These are phyloP conservation scores for Epinephelus malabaricus DNA, from an alignment of 2,797 vertebrate genomes.

Conservation along the genomic window DNA sequence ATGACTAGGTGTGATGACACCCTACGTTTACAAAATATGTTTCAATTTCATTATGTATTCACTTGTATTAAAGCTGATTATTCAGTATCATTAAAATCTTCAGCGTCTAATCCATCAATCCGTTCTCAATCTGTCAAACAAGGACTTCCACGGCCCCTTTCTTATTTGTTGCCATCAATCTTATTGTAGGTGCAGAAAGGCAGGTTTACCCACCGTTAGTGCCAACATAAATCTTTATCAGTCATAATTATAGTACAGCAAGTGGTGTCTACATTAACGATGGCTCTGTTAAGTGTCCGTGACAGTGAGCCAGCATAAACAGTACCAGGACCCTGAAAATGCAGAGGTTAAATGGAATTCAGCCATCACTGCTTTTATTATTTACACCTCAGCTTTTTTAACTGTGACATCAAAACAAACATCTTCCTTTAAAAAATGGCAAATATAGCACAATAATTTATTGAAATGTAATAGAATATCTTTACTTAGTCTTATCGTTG, in stretches of 20 bases:
- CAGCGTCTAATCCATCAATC: conserved; percentile 39
- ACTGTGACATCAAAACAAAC: background rate
- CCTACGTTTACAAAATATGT: background rate
- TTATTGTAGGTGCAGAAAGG: background rate
- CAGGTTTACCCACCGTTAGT: background rate
- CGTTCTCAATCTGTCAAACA: conserved; percentile 47
- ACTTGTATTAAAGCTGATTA: conserved; percentile 18
- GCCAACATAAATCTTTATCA: conserved; percentile 9
- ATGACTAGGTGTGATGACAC: conserved; percentile 4
- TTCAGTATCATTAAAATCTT: conserved; percentile 28
- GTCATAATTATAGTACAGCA: background rate
- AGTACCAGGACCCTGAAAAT: background rate
- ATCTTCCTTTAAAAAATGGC: background rate
- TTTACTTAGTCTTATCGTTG: background rate
- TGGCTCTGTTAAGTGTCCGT: background rate
- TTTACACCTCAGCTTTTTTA: background rate
- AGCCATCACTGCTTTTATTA: background rate
- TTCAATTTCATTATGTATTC: background rate
- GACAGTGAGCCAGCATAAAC: background rate
- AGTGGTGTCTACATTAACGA: background rate
- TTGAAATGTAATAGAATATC: background rate
- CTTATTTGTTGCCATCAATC: conserved; percentile 23
- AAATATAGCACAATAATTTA: background rate
- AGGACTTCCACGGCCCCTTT: background rate
- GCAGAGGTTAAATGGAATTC: background rate